A percentile compares a stretch with the other conserved stretches of the same genome.
These are phyloP conservation scores for Cryptocephalus primarius DNA, from an alignment of 2,888 invertebrate genomes.

Conservation along the genomic window DNA sequence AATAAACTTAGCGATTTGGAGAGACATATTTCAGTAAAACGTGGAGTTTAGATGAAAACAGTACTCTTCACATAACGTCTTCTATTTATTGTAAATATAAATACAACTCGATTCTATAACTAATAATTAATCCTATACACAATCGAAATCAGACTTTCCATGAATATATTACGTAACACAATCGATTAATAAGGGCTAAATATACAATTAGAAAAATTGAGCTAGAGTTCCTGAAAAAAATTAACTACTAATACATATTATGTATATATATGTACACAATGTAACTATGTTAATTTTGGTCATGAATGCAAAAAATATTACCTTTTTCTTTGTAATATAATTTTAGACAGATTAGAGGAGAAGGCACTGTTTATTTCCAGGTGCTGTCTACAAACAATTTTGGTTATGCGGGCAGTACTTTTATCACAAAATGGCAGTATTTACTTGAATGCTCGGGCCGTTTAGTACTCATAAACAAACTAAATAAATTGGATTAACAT, in stretches of 20 bases:
- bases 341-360: conserved; percentile 23
- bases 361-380: conserved; percentile 32
- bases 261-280: conserved; percentile 13
- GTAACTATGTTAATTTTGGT: conserved; percentile 23
- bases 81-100: conserved; percentile 26
- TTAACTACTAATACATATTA: conserved; percentile 8
- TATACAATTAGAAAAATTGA: conserved; percentile 26
- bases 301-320: conserved; percentile 31
- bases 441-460: conserved; percentile 2
- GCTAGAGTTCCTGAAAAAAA: conserved; percentile 22
- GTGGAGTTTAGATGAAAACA: no score
- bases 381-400: conserved; percentile 21
- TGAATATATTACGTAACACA: conserved; percentile 11
- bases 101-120: conserved; percentile 22
- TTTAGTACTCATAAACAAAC: no score
- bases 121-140: conserved; percentile 19
- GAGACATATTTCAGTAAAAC: no score
- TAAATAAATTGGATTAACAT: no score
- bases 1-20: no score
- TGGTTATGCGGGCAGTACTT: conserved; percentile 25
- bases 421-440: conserved; percentile 33
- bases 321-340: conserved; percentile 15
- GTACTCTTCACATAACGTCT: conserved; percentile 5
- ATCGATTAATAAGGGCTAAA: conserved; percentile 5
- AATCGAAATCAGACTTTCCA: conserved; percentile 27